Base-by-base conservation (phyloP, 2,888 invertebrate genomes). In the Hoplodrina ambigua region DNA sequence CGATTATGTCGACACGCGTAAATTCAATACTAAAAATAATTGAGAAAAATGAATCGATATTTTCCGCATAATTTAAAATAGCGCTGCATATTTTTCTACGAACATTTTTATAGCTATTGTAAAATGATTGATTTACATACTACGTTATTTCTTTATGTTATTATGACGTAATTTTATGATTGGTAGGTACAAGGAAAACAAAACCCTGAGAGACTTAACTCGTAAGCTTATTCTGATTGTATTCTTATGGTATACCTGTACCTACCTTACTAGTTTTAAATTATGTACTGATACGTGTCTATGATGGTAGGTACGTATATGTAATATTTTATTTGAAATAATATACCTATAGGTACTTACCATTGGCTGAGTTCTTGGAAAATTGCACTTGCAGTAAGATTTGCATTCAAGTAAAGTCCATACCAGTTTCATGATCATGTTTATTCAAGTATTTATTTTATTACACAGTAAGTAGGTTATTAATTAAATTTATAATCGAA, bases 91-190 rank as follows among this genome's bases (percentile, higher is more conserved):
- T 80, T 76, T 80, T 67, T 56, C 41, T 50, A 60, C 52, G 37
- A 10, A 57, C 50, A 52, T 46, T 75, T 75, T 80, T 77, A 77
- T 76, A 49, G 61, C 54, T 69, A 65, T 77, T 81, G 70, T 77
- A 70, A 77, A 69, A 62, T 69, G 19, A 76, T 65, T 81, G 64
- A 77, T 81, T 81, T 77, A 60, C 69, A 61, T 56, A 20, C 59
- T 75, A 68, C n/a, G 46, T 33, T 77, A 68, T 75, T 67, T 63
- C 50, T 69, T 64, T 68, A 54, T 76, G 53, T 54, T 73, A 77
- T 68, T 80, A 33, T 77, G 50, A 75, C 64, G 81, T 69, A 0
- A 65, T 58, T 76, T 81, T 70, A 75, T 75, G 20, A 19, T 50
- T 15, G n/a, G 52, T 52, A 54, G 15, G 53, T 63, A 66, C 46